Percentiles rank a stretch among this genome's conserved stretches.
Conservation (phyloP, 2,113 vertebrate genomes). For the Pantherophis guttatus region DNA sequence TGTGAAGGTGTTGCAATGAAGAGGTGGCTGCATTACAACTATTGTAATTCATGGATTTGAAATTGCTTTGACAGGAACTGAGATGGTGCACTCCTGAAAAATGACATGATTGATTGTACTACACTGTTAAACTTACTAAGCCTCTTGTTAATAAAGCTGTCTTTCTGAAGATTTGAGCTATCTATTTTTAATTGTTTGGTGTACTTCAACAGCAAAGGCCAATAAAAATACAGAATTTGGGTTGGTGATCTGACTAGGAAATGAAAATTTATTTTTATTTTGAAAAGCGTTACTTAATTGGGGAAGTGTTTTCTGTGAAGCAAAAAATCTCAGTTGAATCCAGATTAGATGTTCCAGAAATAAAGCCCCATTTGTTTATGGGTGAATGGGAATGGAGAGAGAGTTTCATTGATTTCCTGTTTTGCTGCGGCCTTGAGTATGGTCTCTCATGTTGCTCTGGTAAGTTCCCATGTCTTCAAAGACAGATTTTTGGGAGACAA, state of each 20-base stretch:
- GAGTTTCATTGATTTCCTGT: background rate
- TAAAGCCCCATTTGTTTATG: background rate
- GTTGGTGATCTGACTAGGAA: conserved; percentile 68
- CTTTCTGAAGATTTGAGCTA: conserved; percentile 74
- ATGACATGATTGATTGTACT: conserved; percentile 79
- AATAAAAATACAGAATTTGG: conserved; percentile 60
- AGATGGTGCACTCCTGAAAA: conserved; percentile 70
- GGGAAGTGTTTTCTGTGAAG: conserved; percentile 66
- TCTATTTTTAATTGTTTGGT: conserved; percentile 67
- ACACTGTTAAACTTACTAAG: conserved; percentile 77
- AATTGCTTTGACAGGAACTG: conserved; percentile 68
- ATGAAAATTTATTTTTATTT: conserved; percentile 62
- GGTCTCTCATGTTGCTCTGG: background rate
- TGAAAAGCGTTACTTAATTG: conserved; percentile 59
- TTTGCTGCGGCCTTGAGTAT: background rate
- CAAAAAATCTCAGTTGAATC: conserved; percentile 47
- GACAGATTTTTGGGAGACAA: background rate
- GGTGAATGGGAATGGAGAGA: background rate
- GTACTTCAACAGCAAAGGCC: conserved; percentile 67
- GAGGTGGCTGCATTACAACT: conserved; percentile 66
- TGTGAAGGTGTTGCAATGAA: conserved; percentile 70
- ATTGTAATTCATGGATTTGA: conserved; percentile 68
- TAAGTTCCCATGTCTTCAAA: background rate
- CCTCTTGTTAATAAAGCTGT: conserved; percentile 90
- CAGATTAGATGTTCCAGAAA: background rate